Conservation (phyloP, 1,140 invertebrate genomes). For the Sinonovacula constricta region DNA sequence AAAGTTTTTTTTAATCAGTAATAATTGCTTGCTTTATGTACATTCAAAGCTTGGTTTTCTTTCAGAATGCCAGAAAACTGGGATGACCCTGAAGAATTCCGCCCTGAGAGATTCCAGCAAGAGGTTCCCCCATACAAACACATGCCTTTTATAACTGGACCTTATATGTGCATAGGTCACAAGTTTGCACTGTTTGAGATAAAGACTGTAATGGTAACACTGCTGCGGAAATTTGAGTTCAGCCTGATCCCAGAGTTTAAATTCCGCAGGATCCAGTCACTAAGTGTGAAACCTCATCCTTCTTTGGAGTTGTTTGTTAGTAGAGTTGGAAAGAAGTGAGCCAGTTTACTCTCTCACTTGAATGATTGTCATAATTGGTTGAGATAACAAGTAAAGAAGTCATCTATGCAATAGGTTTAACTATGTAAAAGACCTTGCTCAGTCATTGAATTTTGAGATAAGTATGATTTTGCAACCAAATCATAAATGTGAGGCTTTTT, state of each 20-base stretch:
- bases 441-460: too few relatives aligned
- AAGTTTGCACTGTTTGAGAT: slow-evolving; percentile 67
- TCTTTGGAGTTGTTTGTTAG: slow-evolving; percentile 27
- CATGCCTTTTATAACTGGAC: slow-evolving; percentile 65
- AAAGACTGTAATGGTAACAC: slow-evolving; percentile 59
- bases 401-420: too few relatives aligned
- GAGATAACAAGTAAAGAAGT: too few relatives aligned
- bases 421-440: too few relatives aligned
- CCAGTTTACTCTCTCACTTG: too few relatives aligned
- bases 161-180: slow-evolving; percentile 66
- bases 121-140: slow-evolving; percentile 53
- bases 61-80: slow-evolving; percentile 62
- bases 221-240: slow-evolving; percentile 58
- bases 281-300: slow-evolving; percentile 55
- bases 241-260: slow-evolving; percentile 52
- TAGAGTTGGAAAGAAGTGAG: slow-evolving; percentile 10
- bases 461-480: too few relatives aligned
- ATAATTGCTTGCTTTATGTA: too few relatives aligned
- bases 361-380: too few relatives aligned
- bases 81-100: slow-evolving; percentile 60
- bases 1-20: too few relatives aligned
- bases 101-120: slow-evolving; percentile 64
- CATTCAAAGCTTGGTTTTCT: slow-evolving; percentile 13
- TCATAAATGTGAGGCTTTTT: too few relatives aligned
- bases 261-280: slow-evolving; percentile 43